Conservation (phyloP, 2,797 vertebrate species). For the Philypnodon macrostomus region DNA sequence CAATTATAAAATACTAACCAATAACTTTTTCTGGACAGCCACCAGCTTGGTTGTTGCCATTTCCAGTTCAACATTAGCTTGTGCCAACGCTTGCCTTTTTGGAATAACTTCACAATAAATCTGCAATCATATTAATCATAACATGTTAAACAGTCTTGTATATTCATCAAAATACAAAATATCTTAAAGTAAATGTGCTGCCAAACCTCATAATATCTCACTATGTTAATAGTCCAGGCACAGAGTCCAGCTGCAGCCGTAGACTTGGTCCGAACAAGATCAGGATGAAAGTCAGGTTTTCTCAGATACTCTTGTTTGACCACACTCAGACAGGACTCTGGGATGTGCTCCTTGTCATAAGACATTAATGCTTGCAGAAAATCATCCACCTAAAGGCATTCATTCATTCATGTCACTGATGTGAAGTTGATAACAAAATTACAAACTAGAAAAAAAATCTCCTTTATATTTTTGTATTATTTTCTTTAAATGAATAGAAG, state of each 20-base stretch:
- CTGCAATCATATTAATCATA: conserved; percentile 57
- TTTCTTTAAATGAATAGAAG: no score
- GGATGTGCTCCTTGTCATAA: conserved; percentile 87
- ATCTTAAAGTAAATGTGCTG: conserved; percentile 2
- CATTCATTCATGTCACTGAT: no score
- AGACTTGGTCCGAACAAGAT: conserved; percentile 81
- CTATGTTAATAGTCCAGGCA: conserved; percentile 83
- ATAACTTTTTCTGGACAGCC: conserved; percentile 79
- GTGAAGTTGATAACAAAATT: no score
- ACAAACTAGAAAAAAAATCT: no score
- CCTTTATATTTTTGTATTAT: conserved; percentile 16
- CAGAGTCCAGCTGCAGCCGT: conserved; percentile 86
- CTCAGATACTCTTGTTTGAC: conserved; percentile 82
- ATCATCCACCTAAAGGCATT: conserved; percentile 77
- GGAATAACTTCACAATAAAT: conserved; percentile 83
- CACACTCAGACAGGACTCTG: conserved; percentile 82
- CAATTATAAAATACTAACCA: conserved; percentile 60
- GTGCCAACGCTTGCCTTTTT: conserved; percentile 75
- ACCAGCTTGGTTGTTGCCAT: conserved; percentile 78
- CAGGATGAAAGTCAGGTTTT: conserved; percentile 81
- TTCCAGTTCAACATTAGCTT: conserved; percentile 80
- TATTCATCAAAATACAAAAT: conserved; percentile 10
- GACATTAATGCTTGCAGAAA: conserved; percentile 81
- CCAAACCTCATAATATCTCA: conserved; percentile 83
- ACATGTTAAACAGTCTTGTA: conserved; percentile 5